phyloP scores from a whole-genome alignment of 2,888 invertebrate genomes.

The Crocallis elinguaria region DNA sequence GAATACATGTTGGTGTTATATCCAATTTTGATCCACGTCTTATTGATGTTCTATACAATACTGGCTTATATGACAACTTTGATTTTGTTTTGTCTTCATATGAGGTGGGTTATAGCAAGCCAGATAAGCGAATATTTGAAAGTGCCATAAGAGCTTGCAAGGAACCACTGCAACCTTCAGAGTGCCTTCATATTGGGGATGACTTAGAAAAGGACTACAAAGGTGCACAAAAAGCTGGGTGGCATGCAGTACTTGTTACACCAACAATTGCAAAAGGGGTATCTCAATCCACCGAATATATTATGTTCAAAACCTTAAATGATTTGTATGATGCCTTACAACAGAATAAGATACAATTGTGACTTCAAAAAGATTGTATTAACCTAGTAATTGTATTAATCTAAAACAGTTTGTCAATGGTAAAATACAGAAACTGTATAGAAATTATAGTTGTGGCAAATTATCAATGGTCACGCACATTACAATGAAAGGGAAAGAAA shows the following conservation, averaged over 20 bases:
- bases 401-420: too few relatives aligned
- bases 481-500: too few relatives aligned
- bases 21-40: slow-evolving; percentile 96
- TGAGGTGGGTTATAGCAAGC: slow-evolving; percentile 89
- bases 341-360: slow-evolving; percentile 39
- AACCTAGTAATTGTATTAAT: background rate
- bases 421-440: too few relatives aligned
- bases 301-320: slow-evolving; percentile 61
- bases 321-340: slow-evolving; percentile 53
- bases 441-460: too few relatives aligned
- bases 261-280: slow-evolving; percentile 37
- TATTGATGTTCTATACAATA: slow-evolving; percentile 86
- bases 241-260: slow-evolving; percentile 86
- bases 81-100: slow-evolving; percentile 93
- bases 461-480: too few relatives aligned
- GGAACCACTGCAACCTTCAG: slow-evolving; percentile 74
- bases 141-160: slow-evolving; percentile 82
- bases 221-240: slow-evolving; percentile 90
- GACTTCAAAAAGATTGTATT: background rate
- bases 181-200: slow-evolving; percentile 94
- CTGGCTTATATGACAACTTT: slow-evolving; percentile 89
- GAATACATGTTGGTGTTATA: slow-evolving; percentile 88
- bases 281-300: slow-evolving; percentile 42
- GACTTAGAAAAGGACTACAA: slow-evolving; percentile 89
- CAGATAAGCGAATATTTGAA: slow-evolving; percentile 89